Base-by-base conservation (phyloP, 2,888 invertebrate species). In the Malthinus flaveolus region DNA sequence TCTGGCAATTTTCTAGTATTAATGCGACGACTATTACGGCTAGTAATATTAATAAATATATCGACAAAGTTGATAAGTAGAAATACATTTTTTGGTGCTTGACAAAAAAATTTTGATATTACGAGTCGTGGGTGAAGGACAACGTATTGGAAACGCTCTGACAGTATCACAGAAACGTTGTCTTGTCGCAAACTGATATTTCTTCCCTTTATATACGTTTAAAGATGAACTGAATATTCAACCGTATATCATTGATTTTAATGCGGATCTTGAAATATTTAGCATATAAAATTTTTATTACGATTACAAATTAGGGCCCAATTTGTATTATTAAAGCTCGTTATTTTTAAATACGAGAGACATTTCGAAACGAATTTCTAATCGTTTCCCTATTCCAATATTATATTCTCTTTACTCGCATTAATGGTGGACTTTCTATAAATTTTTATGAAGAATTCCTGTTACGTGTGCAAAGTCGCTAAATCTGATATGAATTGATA, bases 161-260 rank as follows among this genome's bases (percentile, higher is more conserved):
- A 45, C 42, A 60, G 49, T 11, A 42, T 49, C 34, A 56, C 52
- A 52, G 49, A 56, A 56, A 60, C 60, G 60, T 49, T 60, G 60
- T 60, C 60, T 60, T 51, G 11, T 44, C 5, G 47, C 33, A 49
- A 37, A 52, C 50, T 39, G 31, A 33, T 45, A 46, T 13, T 33
- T 13, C 7, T 37, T 33, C 31, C 45, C 49, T 59, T 59, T 42
- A 56, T 56, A 56, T 56, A 49, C 45, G 32, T 42, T 33, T 34
- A 9, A 11, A 39, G 48, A 46, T 7, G 12, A 31, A 48, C 42
- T 56, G 52, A 56, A 60, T 56, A 60, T 60, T 60, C 60, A 52
- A 49, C 51, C 51, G 55, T 11, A 55, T 60, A 56, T 60, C 49
- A 56, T 60, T 53, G 49, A 52, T 56, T 53, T 56, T 52, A 59